Evolutionary conservation across 2,888 invertebrate genomes (phyloP), one percentile per base, ranked within the genome.

Genomic region (Punctoribates punctum): DNA sequence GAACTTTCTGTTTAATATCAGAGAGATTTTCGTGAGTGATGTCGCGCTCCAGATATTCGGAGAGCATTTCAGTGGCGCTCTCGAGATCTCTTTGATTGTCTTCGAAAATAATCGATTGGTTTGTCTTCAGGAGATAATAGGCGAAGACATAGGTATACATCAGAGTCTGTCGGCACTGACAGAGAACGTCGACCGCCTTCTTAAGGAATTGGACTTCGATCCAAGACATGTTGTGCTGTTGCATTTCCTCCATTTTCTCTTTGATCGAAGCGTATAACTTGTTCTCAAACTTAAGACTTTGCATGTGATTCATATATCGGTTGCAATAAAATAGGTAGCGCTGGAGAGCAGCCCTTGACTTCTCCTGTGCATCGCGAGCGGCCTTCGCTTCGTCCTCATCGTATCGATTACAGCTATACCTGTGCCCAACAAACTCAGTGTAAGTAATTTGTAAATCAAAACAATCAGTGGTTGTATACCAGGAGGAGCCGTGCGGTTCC

Each of bases 61-160:
- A 96, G 81, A 99, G 88, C 81, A 91, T 93, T 86, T 99, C 98
- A 51, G 98, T 98, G 81, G 98, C 96, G 82, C 92, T 92, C 87
- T 99, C 98, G 82, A 98, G 88, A 88, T 98, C 97, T 83, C 92
- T 92, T 88, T 98, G 97, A 88, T 97, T 97, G 86, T 94, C 95
- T 84, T 98, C 97, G 85, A 98, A 99, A 85, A 99, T 96, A 86
- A 93, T 92, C 82, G 96, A 94, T 87, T 98, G 97, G 87, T 99
- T 98, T 88, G 95, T 98, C 87, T 96, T 95, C 85, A 90, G 90
- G 84, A 98, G 88, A 86, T 98, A 99, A 87, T 95, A 99, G 82
- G 98, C 98, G 88, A 99, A 99, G 81, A 97, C 97, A 85, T 99
- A 99, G 73, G 98, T 98, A 87, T 95, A 98, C 96, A 98, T 98